phyloP scores from a whole-genome alignment of 2,888 invertebrate genomes.

The Balanococcus diminutus region DNA sequence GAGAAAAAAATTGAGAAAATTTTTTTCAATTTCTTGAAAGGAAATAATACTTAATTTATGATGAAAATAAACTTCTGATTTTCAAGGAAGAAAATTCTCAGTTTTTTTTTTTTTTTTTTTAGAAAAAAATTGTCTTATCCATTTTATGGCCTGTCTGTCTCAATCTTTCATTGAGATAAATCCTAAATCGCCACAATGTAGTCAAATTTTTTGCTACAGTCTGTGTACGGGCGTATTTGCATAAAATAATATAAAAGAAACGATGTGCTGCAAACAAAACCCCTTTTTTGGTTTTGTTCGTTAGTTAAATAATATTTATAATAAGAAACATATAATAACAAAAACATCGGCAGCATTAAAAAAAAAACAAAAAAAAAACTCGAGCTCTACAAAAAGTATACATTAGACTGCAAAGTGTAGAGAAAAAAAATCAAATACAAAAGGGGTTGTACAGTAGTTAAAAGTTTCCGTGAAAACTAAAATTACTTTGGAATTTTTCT shows the following conservation, averaged over 20 bases:
- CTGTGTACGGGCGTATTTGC: neutral
- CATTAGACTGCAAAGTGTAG: neutral
- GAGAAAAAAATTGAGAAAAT: too few species aligned
- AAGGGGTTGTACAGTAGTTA: slow-evolving; percentile 22
- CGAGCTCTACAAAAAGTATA: neutral
- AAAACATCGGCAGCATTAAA: neutral
- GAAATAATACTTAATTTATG: too few species aligned
- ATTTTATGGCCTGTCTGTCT: too few species aligned
- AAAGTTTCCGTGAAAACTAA: slow-evolving; percentile 6
- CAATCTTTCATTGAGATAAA: too few species aligned
- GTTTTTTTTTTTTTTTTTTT: too few species aligned
- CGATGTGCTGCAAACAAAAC: slow-evolving; percentile 1
- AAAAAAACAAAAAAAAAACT: too few species aligned
- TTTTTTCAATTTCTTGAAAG: too few species aligned
- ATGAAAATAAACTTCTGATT: too few species aligned
- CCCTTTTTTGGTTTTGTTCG: slow-evolving; percentile 12
- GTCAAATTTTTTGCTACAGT: neutral
- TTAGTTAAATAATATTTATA: neutral
- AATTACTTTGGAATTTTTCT: slow-evolving; percentile 2
- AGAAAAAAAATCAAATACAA: neutral
- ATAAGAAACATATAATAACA: slow-evolving; percentile 4
- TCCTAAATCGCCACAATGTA: neutral
- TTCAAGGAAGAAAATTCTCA: too few species aligned
- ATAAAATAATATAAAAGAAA: neutral
- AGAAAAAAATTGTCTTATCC: too few species aligned